Evolutionary conservation across 2,113 vertebrate genomes (phyloP), one percentile per base, ranked within the genome.

Genomic region (Otolemur garnettii): DNA sequence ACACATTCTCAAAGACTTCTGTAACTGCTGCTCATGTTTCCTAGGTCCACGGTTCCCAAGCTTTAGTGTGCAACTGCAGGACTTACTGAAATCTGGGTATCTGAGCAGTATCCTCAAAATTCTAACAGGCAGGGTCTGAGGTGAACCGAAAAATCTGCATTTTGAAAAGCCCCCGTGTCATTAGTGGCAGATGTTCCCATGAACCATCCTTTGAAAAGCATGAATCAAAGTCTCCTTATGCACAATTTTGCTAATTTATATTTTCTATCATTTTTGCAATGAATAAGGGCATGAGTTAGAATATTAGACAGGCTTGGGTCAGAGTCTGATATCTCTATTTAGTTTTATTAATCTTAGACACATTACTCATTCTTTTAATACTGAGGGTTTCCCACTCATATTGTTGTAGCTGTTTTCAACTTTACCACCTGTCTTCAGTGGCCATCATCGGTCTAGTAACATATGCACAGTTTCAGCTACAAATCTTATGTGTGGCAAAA

Each of bases 291-390:
- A 38, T 6, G 14, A 13, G 26, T 26, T 71, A 78, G 24, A 72
- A 30, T 82, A 72, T n/a, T 45, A 71, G 42, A 3, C 17, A 60
- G 11, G 10, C 2, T 74, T n/a, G 5, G 21, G 42, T 87, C 78
- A 75, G 38, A 95, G 84, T 68, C 50, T 33, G 68, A 24, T 69
- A 45, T 71, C 68, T 95, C 79, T 60, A 11, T 77, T 79, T 83
- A n/a, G 21, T 57, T 35, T 71, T 83, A 38, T 53, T 81, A 81
- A 42, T 15, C 4, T 62, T 81, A 24, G 8, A 12, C 30, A 84
- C 21, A 62, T 85, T 19, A 28, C 19, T 42, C 71, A 35, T 2
- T 71, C 22, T 81, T 88, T 78, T 50, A 85, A 72, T 60, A 33
- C 12, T 55, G 69, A 77, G 19, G 15, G 13, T 59, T 59, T 33